Evolutionary conservation across 1,140 invertebrate genomes (phyloP), one percentile per base, ranked within the genome.

Genomic region (Plectrocnemia conspersa): DNA sequence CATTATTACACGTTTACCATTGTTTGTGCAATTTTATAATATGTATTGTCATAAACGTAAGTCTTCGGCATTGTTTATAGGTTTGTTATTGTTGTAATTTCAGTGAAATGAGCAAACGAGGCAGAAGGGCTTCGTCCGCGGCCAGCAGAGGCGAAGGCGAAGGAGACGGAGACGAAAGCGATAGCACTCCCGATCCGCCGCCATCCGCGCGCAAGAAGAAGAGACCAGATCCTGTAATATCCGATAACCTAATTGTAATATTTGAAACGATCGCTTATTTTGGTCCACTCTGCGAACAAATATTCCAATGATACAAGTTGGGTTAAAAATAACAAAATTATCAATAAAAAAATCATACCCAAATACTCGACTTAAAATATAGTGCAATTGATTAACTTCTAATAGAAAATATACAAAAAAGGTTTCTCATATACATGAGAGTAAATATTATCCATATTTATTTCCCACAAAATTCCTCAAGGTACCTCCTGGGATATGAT

Each of bases 101-200:
- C n/a, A n/a, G n/a, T n/a, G n/a, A 61, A 52, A 83, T 83, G 81
- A 80, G 80, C 68, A 83, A 83, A 68, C 73, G 82, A 54, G 54
- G 58, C 15, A 74, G 82, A 44, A 77, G 82, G 62, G 80, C 82
- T 15, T 86, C 84, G 27, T 86, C 84, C 13, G 81, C 81, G 21
- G 81, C 83, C 4, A 85, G 83, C 66, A 77, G 82, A 13, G 80
- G 80, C 3, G 79, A 72, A 47, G 71, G 72, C 48, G 70, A 68
- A 9, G 15, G 79, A 80, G 10, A 79, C 16, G 79, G 80, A 2
- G 79, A 72, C 36, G 74, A 76, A 50, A 68, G 67, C 13, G 71
- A 73, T 22, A 72, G 71, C 63, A 71, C 73, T 52, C 70, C 71
- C 64, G 70, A 66, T 22, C 63, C 68, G n/a, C 70, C 71, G 11